A percentile compares a stretch with the other conserved stretches of the same genome.
phyloP scores from a whole-genome alignment of 2,888 invertebrate species.

The Drosophila colorata region DNA sequence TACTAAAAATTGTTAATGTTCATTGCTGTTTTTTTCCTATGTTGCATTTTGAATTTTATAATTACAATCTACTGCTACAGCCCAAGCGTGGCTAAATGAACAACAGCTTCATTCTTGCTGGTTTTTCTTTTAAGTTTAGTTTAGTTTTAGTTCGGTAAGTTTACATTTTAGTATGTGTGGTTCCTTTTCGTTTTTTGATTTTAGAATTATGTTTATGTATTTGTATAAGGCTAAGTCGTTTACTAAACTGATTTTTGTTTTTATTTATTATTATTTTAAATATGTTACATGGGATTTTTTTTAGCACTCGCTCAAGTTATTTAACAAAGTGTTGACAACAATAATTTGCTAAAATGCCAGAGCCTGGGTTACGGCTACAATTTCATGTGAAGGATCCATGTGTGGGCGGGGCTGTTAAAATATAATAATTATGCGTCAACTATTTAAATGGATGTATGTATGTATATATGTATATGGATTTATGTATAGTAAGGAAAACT shows the following conservation, averaged over 20 bases:
- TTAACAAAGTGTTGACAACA: constrained; percentile 56
- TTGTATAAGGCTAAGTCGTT: constrained; percentile 56
- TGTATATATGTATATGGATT: constrained; percentile 1
- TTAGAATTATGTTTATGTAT: constrained; percentile 12
- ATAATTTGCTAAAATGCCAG: constrained; percentile 50
- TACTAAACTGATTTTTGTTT: constrained; percentile 29
- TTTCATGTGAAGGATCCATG: constrained; percentile 12
- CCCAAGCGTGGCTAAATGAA: constrained; percentile 35
- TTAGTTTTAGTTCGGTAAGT: constrained; percentile 13
- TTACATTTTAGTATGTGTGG: constrained; percentile 38
- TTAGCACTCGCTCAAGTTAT: constrained; percentile 10
- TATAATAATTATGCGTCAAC: constrained; percentile 23
- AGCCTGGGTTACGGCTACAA: constrained; percentile 25
- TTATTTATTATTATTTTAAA: constrained; percentile 8
- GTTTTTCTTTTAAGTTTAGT: constrained; percentile 13
- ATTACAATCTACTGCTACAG: constrained; percentile 39
- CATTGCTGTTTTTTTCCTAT: constrained; percentile 6
- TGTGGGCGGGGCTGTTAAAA: constrained; percentile 31
- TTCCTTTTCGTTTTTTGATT: constrained; percentile 31
- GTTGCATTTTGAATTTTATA: constrained; percentile 20
- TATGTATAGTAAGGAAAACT: constrained; percentile 54
- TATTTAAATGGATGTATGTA: constrained; percentile 9
- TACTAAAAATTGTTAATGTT: constrained; percentile 52
- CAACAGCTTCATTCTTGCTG: constrained; percentile 23
- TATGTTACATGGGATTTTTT: constrained; percentile 43